Evolutionary conservation across 2,113 vertebrate genomes (phyloP), one percentile per base, ranked within the genome.

Genomic region (Anser brachyrhynchus): DNA sequence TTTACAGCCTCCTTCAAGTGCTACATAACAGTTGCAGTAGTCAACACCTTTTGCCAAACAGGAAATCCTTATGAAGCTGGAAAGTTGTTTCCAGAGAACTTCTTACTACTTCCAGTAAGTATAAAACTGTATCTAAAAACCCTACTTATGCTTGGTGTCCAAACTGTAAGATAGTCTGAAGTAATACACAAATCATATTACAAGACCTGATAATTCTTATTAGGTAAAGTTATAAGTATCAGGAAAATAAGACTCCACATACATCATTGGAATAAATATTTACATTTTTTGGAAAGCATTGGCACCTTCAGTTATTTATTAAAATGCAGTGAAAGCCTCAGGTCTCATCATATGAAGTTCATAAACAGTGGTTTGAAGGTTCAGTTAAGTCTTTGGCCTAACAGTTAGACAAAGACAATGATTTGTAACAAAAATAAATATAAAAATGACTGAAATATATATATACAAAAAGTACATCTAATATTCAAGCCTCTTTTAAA

Each of bases 391-490:
- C 98, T 99, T 99, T 98, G 98, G 98, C 97, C 96, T 97, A 95
- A 71, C 20, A 87, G 85, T 97, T 95, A 97, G 93, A 97, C 96
- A 97, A 96, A 97, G 97, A 94, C 93, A 97, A 95, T 96, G 96
- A 97, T 90, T 97, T 96, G 13, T 93, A 92, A 92, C 70, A 98
- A 98, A 99, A 99, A 99, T 99, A 99, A 99, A 99, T 99, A 99
- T 95, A 97, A 98, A 97, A 92, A 81, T 54, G 43, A 92, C 96
- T 98, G 94, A 97, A 97, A 97, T 98, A 98, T 99, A 91, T 98
- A 94, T 93, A 96, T 65, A 99, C 98, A 99, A 97, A 97, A 97
- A 98, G 89, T 97, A 98, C 96, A 98, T 94, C 97, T 96, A 97
- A 89, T 96, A 95, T 97, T 96, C 96, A 97, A 97, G 95, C 98